phyloP scores from a whole-genome alignment of 2,797 vertebrate species.

The Antennarius maculatus region DNA sequence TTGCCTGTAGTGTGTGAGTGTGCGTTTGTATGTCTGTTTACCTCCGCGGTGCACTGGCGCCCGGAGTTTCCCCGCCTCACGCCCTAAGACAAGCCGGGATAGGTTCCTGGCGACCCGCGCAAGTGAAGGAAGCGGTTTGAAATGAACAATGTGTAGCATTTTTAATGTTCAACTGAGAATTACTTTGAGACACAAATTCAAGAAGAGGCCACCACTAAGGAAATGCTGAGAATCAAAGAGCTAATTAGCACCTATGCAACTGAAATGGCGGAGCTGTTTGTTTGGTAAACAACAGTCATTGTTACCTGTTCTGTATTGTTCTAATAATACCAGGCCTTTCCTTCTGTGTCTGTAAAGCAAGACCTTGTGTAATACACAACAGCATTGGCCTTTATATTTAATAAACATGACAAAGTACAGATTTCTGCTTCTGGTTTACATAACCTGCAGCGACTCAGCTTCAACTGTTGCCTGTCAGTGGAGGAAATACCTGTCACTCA shows the following conservation, averaged over 20 bases:
- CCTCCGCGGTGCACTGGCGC: too few species aligned
- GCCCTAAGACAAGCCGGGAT: too few species aligned
- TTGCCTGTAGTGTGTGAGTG: background rate
- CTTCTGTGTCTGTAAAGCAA: slow-evolving; percentile 48
- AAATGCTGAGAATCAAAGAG: slow-evolving; percentile 55
- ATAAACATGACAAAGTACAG: slow-evolving; percentile 44
- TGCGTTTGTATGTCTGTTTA: background rate
- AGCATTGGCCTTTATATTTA: slow-evolving; percentile 27
- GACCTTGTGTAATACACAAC: slow-evolving; percentile 45
- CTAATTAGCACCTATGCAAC: slow-evolving; percentile 67
- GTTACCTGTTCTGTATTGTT: slow-evolving; percentile 58
- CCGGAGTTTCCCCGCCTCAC: too few species aligned
- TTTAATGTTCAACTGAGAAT: slow-evolving; percentile 56
- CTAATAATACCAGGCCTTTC: slow-evolving; percentile 55
- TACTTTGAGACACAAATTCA: slow-evolving; percentile 64
- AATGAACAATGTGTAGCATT: slow-evolving; percentile 22
- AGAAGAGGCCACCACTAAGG: slow-evolving; percentile 24
- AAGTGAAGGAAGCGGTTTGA: too few species aligned
- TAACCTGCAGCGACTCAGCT: slow-evolving; percentile 47
- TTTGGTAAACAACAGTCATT: slow-evolving; percentile 67
- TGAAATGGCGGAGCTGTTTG: slow-evolving; percentile 43
- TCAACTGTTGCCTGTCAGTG: slow-evolving; percentile 51
- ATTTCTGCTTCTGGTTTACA: slow-evolving; percentile 47
- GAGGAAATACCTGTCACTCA: slow-evolving; percentile 60
- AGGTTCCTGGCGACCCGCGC: too few species aligned